These are phyloP conservation scores for Sebastes steindachneri DNA, from an alignment of 2,797 vertebrate genomes.

Conservation along the genomic window DNA sequence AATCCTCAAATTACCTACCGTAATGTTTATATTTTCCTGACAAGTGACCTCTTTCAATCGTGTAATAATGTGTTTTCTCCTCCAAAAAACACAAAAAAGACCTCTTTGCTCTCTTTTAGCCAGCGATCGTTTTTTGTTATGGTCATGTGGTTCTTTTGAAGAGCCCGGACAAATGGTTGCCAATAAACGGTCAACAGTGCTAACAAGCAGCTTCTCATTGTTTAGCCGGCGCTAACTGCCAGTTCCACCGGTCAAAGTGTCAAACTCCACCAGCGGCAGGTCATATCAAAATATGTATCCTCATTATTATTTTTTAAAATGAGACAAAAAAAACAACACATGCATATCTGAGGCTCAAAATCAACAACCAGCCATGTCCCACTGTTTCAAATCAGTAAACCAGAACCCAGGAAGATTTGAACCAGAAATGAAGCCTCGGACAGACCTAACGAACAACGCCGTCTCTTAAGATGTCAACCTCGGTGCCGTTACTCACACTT, in stretches of 20 bases:
- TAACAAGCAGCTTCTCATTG: not conserved
- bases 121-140: too few species aligned
- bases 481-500: not conserved
- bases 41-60: too few species aligned
- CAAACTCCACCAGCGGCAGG: not conserved
- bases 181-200: not conserved
- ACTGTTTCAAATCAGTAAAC: not conserved
- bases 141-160: too few species aligned
- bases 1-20: too few species aligned
- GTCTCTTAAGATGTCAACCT: not conserved
- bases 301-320: not conserved
- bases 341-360: not conserved
- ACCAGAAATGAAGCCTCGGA: not conserved
- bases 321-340: not conserved
- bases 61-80: too few species aligned
- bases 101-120: not conserved
- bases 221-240: not conserved
- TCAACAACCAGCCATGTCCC: not conserved
- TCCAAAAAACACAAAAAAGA: not conserved
- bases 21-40: too few species aligned
- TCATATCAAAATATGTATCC: not conserved
- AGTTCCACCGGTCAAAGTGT: not conserved
- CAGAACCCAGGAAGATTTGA: not conserved
- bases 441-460: not conserved
- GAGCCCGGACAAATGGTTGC: not conserved